phyloP scores from a whole-genome alignment of 2,113 vertebrate species.

The Grus americana region DNA sequence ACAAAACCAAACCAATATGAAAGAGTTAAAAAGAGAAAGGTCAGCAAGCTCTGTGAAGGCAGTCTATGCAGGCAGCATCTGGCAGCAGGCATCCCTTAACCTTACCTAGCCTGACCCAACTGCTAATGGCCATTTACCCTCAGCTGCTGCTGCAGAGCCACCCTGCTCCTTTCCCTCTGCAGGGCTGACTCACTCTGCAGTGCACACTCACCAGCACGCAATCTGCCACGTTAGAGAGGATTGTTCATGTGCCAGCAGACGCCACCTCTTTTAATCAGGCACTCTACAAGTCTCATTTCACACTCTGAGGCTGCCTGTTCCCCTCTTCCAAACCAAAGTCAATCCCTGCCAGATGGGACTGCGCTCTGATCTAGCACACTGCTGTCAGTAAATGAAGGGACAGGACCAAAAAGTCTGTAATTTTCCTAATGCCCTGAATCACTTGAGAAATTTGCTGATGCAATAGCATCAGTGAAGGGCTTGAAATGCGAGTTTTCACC shows the following conservation, averaged over 20 bases:
- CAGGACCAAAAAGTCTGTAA: not conserved
- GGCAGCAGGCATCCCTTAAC: not conserved
- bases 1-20: not conserved
- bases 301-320: not conserved
- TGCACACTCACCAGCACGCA: not conserved
- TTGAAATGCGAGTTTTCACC: not conserved
- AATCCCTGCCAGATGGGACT: not conserved
- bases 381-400: not conserved
- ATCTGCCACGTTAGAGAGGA: not conserved
- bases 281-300: not conserved
- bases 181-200: conserved; percentile 67
- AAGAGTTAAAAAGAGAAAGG: not conserved
- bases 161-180: not conserved
- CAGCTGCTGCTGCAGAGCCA: not conserved
- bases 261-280: not conserved
- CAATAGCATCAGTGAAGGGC: not conserved
- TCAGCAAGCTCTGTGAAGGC: not conserved
- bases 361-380: not conserved
- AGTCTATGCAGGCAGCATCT: not conserved
- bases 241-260: not conserved
- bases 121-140: not conserved
- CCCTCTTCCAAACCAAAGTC: not conserved
- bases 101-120: not conserved
- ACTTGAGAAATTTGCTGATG: not conserved
- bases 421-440: not conserved